Evolutionary conservation across 2,888 invertebrate species (phyloP).

Genomic region (Automeris io): DNA sequence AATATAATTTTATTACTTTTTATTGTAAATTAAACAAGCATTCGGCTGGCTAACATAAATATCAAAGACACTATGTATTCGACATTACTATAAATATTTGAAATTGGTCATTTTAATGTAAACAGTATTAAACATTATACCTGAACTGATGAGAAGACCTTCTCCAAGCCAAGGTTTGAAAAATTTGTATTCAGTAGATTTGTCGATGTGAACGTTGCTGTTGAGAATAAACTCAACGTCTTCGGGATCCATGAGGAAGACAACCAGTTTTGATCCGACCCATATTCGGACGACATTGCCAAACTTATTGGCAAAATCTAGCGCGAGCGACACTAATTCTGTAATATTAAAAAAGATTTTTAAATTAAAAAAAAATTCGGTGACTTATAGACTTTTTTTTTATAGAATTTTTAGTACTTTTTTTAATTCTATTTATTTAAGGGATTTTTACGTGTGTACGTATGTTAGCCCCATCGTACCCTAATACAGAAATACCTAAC

Average conservation of each 20-base stretch:
- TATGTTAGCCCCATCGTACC: too few relatives aligned
- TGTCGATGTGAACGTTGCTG: slow-evolving; percentile 85
- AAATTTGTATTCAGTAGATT: slow-evolving; percentile 83
- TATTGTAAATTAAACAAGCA: too few relatives aligned
- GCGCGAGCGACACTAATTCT: slow-evolving; percentile 19
- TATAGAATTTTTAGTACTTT: not conserved
- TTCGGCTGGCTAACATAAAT: too few relatives aligned
- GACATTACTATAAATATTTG: too few relatives aligned
- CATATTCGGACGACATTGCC: slow-evolving; percentile 69
- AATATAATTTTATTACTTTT: too few relatives aligned
- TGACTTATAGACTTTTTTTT: not conserved
- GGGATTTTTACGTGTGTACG: too few relatives aligned
- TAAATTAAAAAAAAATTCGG: not conserved
- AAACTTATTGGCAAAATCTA: slow-evolving; percentile 55
- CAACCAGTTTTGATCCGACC: slow-evolving; percentile 79
- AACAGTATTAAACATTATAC: too few relatives aligned
- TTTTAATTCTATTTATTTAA: too few relatives aligned
- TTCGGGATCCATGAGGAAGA: slow-evolving; percentile 82
- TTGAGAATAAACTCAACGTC: slow-evolving; percentile 86
- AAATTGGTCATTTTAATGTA: too few relatives aligned
- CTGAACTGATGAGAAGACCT: slow-evolving; percentile 84
- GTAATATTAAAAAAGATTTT: slow-evolving; percentile 14
- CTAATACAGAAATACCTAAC: too few relatives aligned
- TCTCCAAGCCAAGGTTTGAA: slow-evolving; percentile 90
- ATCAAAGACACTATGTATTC: too few relatives aligned